Evolutionary conservation across 2,888 invertebrate species (phyloP).

Genomic region (Hipparchia semele): DNA sequence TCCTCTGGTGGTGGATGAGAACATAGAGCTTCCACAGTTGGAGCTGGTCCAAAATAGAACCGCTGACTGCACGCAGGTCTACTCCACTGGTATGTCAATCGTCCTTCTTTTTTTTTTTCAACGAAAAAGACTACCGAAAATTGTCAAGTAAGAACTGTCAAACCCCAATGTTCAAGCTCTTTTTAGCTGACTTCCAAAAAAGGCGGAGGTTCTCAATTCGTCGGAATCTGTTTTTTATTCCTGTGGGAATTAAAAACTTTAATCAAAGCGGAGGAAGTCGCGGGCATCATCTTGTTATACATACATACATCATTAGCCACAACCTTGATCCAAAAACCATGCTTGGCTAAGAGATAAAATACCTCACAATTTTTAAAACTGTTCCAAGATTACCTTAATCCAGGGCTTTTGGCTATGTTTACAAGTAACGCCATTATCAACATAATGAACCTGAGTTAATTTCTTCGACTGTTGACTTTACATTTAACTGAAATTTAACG

Average conservation of each 20-base stretch:
- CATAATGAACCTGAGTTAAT: neutral
- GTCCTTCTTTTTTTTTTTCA: too few relatives aligned
- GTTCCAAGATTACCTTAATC: constrained; percentile 21
- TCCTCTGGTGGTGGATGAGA: constrained; percentile 93
- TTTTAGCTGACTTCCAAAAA: too few relatives aligned
- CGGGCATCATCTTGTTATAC: too few relatives aligned
- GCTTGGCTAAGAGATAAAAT: constrained; percentile 15
- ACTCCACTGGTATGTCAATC: constrained; percentile 88
- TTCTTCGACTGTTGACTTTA: constrained; percentile 7
- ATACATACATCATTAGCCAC: too few relatives aligned
- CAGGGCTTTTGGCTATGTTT: neutral
- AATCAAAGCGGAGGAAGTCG: too few relatives aligned
- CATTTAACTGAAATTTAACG: neutral
- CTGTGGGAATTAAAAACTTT: too few relatives aligned
- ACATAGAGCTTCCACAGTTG: constrained; percentile 95
- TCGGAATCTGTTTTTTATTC: too few relatives aligned
- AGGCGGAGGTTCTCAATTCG: too few relatives aligned
- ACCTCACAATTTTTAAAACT: constrained; percentile 4
- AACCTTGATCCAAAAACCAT: constrained; percentile 20
- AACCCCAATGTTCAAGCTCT: too few relatives aligned
- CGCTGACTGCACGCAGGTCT: constrained; percentile 95
- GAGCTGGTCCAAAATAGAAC: constrained; percentile 93
- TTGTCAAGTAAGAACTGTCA: too few relatives aligned
- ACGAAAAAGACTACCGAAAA: too few relatives aligned
- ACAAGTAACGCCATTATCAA: neutral